A percentile compares a stretch with the other conserved stretches of the same genome.
phyloP scores from a whole-genome alignment of 2,113 vertebrate species.

The Micromys minutus region DNA sequence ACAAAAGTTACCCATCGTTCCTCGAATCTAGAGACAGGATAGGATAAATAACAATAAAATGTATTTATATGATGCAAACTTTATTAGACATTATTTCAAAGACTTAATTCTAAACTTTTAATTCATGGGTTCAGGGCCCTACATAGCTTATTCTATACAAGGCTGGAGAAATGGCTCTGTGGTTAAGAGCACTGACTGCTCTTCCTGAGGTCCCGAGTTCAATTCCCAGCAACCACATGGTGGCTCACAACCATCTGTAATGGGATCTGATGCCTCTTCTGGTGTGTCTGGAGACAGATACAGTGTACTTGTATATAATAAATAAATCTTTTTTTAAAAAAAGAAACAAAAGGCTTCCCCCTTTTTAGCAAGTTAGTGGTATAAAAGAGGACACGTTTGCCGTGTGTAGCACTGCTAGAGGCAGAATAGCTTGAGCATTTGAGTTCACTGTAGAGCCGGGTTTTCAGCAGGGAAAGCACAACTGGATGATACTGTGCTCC shows the following conservation, averaged over 20 bases:
- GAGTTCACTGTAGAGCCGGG: not conserved
- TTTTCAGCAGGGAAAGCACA: not conserved
- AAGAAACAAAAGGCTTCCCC: too few relatives aligned
- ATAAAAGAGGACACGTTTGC: not conserved
- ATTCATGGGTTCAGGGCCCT: not conserved
- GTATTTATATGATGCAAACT: slow-evolving; percentile 1
- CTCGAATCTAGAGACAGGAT: not conserved
- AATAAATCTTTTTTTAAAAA: too few relatives aligned
- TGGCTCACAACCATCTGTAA: too few relatives aligned
- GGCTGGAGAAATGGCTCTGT: too few relatives aligned
- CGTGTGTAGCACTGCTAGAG: not conserved
- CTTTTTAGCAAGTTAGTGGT: not conserved
- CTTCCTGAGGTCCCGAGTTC: too few relatives aligned
- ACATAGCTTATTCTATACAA: not conserved
- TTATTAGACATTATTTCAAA: not conserved
- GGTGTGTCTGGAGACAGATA: too few relatives aligned
- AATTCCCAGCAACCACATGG: too few relatives aligned
- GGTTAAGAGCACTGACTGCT: too few relatives aligned
- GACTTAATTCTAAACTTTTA: not conserved
- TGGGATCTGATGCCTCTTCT: too few relatives aligned
- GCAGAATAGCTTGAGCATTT: not conserved
- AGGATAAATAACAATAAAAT: not conserved
- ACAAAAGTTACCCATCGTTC: not conserved
- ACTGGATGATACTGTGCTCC: not conserved
- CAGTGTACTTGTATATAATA: too few relatives aligned